phyloP scores from a whole-genome alignment of 2,797 vertebrate genomes.

The Rhynchonycteris naso region DNA sequence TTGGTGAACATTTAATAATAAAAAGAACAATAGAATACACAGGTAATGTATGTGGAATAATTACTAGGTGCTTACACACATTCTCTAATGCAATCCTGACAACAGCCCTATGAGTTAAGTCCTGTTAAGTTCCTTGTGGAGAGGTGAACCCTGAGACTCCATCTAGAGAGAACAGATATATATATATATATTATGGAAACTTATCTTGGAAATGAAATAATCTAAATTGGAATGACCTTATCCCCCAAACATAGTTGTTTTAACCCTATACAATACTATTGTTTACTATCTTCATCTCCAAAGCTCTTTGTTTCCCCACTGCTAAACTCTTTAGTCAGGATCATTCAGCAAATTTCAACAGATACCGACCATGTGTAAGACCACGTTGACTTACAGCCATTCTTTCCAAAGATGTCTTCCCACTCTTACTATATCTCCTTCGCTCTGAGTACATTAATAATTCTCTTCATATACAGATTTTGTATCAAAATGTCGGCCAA shows the following conservation, averaged over 20 bases:
- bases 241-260: neutral
- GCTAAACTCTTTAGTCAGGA: neutral
- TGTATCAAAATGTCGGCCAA: conserved; percentile 50
- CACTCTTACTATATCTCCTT: neutral
- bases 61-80: neutral
- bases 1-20: neutral
- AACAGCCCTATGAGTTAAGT: neutral
- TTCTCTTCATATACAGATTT: conserved; percentile 44
- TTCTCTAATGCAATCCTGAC: neutral
- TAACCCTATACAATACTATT: neutral
- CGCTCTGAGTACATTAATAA: conserved; percentile 42
- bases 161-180: neutral
- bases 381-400: neutral
- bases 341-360: neutral
- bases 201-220: neutral
- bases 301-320: neutral
- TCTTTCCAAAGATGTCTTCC: neutral
- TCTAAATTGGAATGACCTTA: neutral
- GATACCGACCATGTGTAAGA: neutral
- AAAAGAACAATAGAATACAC: neutral
- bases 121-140: neutral
- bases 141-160: neutral
- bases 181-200: neutral
- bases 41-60: accelerated
- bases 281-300: neutral